A percentile compares a stretch with the other conserved stretches of the same genome.
Conservation (phyloP, 1,140 invertebrate genomes). For the Atta cephalotes region DNA sequence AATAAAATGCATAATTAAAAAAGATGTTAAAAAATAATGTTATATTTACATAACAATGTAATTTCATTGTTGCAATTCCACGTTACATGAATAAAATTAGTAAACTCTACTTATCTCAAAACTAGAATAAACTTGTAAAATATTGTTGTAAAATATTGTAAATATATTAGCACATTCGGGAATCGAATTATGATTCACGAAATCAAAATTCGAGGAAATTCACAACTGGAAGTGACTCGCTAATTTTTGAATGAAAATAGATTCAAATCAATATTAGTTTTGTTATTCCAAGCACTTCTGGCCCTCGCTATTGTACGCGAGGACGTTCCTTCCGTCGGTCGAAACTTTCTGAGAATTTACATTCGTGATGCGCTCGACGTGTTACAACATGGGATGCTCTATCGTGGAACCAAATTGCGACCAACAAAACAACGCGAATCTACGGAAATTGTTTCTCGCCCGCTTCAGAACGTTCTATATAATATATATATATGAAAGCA, state of each 20-base stretch:
- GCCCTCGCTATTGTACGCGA: slow-evolving; percentile 30
- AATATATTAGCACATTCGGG: not conserved
- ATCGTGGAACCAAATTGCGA: slow-evolving; percentile 52
- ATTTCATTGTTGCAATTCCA: not conserved
- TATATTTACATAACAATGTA: not conserved
- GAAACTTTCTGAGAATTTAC: slow-evolving; percentile 56
- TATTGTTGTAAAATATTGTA: no score
- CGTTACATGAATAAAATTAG: slow-evolving; percentile 13
- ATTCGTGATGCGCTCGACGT: slow-evolving; percentile 39
- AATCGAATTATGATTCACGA: not conserved
- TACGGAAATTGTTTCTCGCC: slow-evolving; percentile 41
- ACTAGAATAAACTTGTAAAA: not conserved
- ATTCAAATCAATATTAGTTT: slow-evolving; percentile 54
- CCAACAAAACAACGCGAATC: slow-evolving; percentile 47
- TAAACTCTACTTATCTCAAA: not conserved
- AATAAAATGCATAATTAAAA: not conserved
- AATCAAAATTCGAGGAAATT: slow-evolving; percentile 27
- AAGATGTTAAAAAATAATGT: not conserved
- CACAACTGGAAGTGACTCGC: not conserved
- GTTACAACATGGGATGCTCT: slow-evolving; percentile 17
- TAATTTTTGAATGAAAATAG: slow-evolving; percentile 43
- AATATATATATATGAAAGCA: not conserved
- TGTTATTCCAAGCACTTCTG: slow-evolving; percentile 42
- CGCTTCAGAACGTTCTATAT: no score
- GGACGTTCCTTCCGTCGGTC: slow-evolving; percentile 41